Base-by-base conservation (phyloP, 1,140 invertebrate species). In the Harpegnathos saltator region DNA sequence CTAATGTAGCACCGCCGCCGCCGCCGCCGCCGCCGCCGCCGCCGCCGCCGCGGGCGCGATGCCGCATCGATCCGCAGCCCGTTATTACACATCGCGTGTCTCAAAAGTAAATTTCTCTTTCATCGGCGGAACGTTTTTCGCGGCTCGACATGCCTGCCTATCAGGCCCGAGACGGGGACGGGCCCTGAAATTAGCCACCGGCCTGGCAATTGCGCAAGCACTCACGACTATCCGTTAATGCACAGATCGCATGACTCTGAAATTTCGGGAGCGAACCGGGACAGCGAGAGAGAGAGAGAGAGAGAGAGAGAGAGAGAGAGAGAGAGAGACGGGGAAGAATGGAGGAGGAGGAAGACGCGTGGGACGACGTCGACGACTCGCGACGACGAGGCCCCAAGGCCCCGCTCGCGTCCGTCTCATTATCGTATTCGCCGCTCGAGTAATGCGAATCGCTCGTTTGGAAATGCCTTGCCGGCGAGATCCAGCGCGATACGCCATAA, bases 181-280 rank as follows among this genome's bases (percentile, higher is more conserved):
- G 75, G 69, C 63, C 85, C 77, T 66, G 50, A 74, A 80, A 88
- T 80, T 62, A 83, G 61, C 78, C 61, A 44, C 29, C 54, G 63
- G 74, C 56, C 38, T 12, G 87, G 83, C 54, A 85, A 74, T 83
- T 29, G 84, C 80, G 83, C 74, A 75, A 88, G 75, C 58, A 78
- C 58, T 33, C 48, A 19, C 12, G 72, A 77, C 86, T 86, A 83
- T 58, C 85, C 86, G 81, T 88, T 92, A 92, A 92, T 90, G 91
- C 85, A 86, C 85, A 85, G 86, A 93, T 93, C 88, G 92, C 91
- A 92, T 91, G 91, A 91, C 86, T 88, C 22, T 75, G 33, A 88
- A 91, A 89, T 92, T 85, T 83, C 73, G 66, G 33, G 44, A 11
- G 48, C 4, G n/a, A n/a, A n/a, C n/a, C n/a, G n/a, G n/a, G n/a